A percentile compares a stretch with the other conserved stretches of the same genome.
These are phyloP conservation scores for Steinernema carpocapsae DNA, from an alignment of 2,888 invertebrate genomes.

Conservation along the genomic window DNA sequence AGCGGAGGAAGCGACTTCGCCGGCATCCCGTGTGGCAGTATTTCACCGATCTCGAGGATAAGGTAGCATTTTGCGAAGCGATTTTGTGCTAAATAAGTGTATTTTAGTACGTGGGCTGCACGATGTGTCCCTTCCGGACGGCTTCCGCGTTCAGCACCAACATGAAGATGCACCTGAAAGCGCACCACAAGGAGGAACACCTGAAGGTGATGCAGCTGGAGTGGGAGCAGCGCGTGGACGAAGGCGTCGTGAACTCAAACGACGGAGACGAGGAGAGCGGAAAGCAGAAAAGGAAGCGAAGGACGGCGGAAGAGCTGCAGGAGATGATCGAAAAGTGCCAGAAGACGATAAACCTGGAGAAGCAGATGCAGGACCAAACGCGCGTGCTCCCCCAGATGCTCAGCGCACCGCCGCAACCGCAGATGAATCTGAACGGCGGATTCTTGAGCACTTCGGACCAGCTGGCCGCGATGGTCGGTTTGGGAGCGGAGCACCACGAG, in stretches of 20 bases:
- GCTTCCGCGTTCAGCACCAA: constrained; percentile 64
- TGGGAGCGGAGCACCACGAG: constrained; percentile 26
- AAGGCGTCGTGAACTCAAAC: constrained; percentile 32
- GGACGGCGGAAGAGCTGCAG: constrained; percentile 35
- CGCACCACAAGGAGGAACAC: constrained; percentile 58
- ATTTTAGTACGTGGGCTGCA: constrained; percentile 61
- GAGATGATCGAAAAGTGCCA: constrained; percentile 32
- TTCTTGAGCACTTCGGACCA: constrained; percentile 51
- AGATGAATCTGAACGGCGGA: constrained; percentile 23
- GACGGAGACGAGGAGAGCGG: constrained; percentile 12
- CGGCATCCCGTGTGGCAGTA: constrained; percentile 66
- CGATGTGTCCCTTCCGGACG: constrained; percentile 62
- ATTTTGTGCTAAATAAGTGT: not conserved
- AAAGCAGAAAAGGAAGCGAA: constrained; percentile 27
- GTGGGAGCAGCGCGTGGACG: constrained; percentile 38
- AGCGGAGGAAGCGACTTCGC: constrained; percentile 56
- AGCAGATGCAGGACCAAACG: constrained; percentile 32
- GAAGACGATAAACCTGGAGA: constrained; percentile 36
- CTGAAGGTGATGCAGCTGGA: constrained; percentile 42
- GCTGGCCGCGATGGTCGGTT: constrained; percentile 57
- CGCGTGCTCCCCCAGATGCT: constrained; percentile 25
- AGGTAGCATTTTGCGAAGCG: constrained; percentile 41
- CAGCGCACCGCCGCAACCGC: constrained; percentile 3
- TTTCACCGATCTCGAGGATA: constrained; percentile 63
- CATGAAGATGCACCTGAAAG: constrained; percentile 64